phyloP scores from a whole-genome alignment of 1,140 invertebrate species.

The Pseudomyrmex cubaensis region DNA sequence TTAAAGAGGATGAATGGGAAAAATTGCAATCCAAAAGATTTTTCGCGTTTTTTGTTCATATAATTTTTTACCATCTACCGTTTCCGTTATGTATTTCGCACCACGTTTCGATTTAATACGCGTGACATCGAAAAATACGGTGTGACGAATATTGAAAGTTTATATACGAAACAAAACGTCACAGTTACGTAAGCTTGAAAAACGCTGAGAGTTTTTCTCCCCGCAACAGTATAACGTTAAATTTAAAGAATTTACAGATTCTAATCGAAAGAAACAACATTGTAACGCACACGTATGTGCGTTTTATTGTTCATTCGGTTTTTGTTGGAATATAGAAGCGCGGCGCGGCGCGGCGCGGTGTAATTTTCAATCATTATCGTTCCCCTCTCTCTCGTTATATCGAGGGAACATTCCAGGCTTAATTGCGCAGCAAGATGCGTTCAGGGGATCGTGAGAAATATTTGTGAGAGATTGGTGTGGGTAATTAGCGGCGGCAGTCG shows the following conservation, averaged over 20 bases:
- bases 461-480: conserved; percentile 50
- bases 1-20: too few species aligned
- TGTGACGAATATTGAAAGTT: too few species aligned
- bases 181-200: too few species aligned
- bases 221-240: background rate
- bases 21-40: too few species aligned
- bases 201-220: too few species aligned
- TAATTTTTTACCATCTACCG: too few species aligned
- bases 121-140: too few species aligned
- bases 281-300: background rate
- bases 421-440: conserved; percentile 48
- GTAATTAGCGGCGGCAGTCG: conserved; percentile 36
- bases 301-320: conserved; percentile 26
- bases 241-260: background rate
- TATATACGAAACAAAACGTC: too few species aligned
- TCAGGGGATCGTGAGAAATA: conserved; percentile 51
- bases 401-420: conserved; percentile 53
- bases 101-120: too few species aligned
- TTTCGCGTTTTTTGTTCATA: too few species aligned
- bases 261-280: background rate
- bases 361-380: conserved; percentile 60
- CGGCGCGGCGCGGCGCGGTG: background rate
- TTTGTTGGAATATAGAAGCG: conserved; percentile 13
- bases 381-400: conserved; percentile 45
- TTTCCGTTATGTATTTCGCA: too few species aligned